Conservation (phyloP, 2,888 invertebrate species). For the Papilio elwesi region DNA sequence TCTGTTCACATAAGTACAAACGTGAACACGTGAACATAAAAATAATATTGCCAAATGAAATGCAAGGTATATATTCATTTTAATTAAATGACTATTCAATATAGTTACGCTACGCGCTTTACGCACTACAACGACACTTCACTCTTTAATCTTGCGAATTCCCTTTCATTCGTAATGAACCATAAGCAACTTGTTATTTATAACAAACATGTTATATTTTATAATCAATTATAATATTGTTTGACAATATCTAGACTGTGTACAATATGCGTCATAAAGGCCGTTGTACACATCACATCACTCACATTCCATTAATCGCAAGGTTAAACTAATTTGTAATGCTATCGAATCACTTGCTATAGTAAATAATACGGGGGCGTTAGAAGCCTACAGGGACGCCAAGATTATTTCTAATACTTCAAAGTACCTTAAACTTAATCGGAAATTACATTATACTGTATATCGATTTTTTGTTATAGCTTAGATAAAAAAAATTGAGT, state of each 20-base stretch:
- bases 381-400: no score
- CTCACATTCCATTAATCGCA: neutral
- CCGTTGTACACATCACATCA: neutral
- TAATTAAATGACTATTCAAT: neutral
- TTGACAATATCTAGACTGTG: neutral
- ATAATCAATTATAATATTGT: neutral
- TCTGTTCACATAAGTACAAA: neutral
- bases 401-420: no score
- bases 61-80: conserved; percentile 4
- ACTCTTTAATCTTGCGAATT: neutral
- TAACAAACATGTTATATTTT: neutral
- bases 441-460: no score
- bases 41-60: neutral
- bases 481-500: no score
- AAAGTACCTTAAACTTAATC: no score
- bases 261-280: conserved; percentile 3
- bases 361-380: no score
- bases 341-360: no score
- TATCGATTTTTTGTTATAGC: no score
- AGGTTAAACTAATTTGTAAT: no score
- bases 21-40: conserved; percentile 1
- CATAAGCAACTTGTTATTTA: neutral
- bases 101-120: neutral
- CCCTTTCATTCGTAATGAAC: neutral
- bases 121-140: neutral